Evolutionary conservation across 2,888 invertebrate species (phyloP).

Genomic region (Pegoplata infirma): DNA sequence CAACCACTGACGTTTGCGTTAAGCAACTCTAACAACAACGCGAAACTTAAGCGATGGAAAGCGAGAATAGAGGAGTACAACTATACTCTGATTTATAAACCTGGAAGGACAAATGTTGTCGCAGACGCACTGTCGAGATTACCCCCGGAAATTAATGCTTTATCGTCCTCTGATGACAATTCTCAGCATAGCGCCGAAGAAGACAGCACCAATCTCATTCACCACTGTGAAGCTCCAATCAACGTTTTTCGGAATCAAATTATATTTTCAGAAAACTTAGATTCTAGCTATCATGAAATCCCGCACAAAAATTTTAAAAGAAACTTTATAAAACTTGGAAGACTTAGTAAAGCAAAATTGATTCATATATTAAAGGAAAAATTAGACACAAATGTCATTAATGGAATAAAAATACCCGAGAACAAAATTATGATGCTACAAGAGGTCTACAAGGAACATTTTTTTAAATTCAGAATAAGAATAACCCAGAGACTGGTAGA

Average conservation of each 20-base stretch:
- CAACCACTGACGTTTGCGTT: no score
- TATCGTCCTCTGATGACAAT: not conserved
- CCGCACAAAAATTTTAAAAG: not conserved
- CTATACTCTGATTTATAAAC: no score
- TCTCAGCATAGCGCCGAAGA: not conserved
- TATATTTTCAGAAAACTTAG: slow-evolving; percentile 2
- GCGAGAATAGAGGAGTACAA: no score
- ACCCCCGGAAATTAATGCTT: not conserved
- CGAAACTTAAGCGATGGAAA: no score
- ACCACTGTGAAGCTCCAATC: slow-evolving; percentile 5
- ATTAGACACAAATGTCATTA: slow-evolving; percentile 31
- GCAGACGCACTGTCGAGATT: no score
- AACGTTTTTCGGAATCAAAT: slow-evolving; percentile 23
- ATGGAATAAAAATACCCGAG: slow-evolving; percentile 36
- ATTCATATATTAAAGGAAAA: slow-evolving; percentile 40
- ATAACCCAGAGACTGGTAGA: slow-evolving; percentile 28
- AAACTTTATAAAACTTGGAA: not conserved
- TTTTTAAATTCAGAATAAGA: slow-evolving; percentile 19
- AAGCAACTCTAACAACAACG: no score
- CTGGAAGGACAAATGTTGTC: no score
- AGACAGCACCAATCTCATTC: not conserved
- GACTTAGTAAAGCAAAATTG: not conserved
- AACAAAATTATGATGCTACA: slow-evolving; percentile 5
- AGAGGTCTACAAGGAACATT: no score
- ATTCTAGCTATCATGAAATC: not conserved